A percentile compares a stretch with the other conserved stretches of the same genome.
Evolutionary conservation across 2,797 vertebrate species (phyloP).

Genomic region (Chromis chromis): DNA sequence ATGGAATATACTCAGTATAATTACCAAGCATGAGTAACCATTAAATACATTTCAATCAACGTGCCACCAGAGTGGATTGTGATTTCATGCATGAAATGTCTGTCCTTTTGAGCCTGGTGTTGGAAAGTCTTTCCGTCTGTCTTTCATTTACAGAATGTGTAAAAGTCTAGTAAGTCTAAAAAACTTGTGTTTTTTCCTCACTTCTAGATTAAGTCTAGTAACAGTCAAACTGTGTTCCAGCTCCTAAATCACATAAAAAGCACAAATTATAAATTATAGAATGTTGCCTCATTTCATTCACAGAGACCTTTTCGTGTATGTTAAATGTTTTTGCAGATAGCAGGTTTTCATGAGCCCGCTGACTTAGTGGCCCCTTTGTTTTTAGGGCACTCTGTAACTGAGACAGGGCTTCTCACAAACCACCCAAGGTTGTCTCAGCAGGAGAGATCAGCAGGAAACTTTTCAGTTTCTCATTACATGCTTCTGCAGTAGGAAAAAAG

Average conservation of each 20-base stretch:
- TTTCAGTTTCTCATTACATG: constrained; percentile 21
- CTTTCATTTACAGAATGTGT: constrained; percentile 56
- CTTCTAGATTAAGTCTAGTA: neutral
- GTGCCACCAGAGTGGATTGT: constrained; percentile 28
- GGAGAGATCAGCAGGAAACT: constrained; percentile 20
- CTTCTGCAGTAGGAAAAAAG: constrained; percentile 18
- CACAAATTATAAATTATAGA: no score
- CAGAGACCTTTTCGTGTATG: neutral
- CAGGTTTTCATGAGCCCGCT: constrained; percentile 1
- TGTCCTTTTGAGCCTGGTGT: constrained; percentile 27
- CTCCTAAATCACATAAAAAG: no score
- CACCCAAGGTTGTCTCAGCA: constrained; percentile 1
- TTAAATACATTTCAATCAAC: constrained; percentile 50
- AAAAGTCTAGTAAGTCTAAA: constrained; percentile 22
- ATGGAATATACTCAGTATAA: neutral
- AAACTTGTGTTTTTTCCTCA: constrained; percentile 8
- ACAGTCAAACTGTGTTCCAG: neutral
- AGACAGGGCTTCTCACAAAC: neutral
- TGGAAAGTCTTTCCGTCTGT: constrained; percentile 27
- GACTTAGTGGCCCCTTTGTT: neutral
- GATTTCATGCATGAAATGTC: constrained; percentile 47
- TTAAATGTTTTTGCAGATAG: constrained; percentile 6
- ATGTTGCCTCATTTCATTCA: neutral
- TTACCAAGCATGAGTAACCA: constrained; percentile 30
- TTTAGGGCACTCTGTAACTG: neutral